phyloP scores from a whole-genome alignment of 2,113 vertebrate species.

The Anhinga anhinga region DNA sequence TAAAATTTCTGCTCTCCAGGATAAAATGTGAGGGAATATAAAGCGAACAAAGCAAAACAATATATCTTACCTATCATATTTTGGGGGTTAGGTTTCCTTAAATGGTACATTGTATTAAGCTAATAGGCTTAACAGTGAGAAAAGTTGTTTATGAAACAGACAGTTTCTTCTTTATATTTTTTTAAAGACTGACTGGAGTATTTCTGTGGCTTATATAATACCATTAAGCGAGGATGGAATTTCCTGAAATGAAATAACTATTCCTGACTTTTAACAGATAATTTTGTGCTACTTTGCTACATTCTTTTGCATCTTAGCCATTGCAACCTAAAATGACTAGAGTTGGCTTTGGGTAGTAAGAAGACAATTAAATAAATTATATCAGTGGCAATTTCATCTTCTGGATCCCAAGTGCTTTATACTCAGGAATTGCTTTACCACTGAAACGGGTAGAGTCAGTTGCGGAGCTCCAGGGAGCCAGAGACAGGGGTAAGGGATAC shows the following conservation, averaged over 20 bases:
- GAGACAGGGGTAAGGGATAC: not conserved
- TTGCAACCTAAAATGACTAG: not conserved
- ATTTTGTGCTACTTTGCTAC: not conserved
- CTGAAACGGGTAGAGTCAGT: not conserved
- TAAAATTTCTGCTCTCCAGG: not conserved
- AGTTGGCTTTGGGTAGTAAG: constrained; percentile 20
- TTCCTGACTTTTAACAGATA: not conserved
- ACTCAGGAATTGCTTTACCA: not conserved
- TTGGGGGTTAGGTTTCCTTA: not conserved
- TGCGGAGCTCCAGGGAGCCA: not conserved
- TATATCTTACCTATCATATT: not conserved
- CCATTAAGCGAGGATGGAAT: not conserved
- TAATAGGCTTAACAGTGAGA: not conserved
- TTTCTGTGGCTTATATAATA: not conserved
- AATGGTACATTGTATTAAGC: not conserved
- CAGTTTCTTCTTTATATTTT: not conserved
- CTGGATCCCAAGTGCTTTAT: not conserved
- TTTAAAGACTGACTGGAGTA: not conserved
- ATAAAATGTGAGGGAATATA: not conserved
- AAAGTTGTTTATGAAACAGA: not conserved
- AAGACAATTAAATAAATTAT: not conserved
- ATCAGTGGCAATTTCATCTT: constrained; percentile 10
- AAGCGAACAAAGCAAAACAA: not conserved
- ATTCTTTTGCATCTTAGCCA: not conserved
- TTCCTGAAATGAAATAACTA: not conserved